These are phyloP conservation scores for Trichogramma dendrolimi DNA, from an alignment of 2,888 invertebrate genomes.

Conservation along the genomic window DNA sequence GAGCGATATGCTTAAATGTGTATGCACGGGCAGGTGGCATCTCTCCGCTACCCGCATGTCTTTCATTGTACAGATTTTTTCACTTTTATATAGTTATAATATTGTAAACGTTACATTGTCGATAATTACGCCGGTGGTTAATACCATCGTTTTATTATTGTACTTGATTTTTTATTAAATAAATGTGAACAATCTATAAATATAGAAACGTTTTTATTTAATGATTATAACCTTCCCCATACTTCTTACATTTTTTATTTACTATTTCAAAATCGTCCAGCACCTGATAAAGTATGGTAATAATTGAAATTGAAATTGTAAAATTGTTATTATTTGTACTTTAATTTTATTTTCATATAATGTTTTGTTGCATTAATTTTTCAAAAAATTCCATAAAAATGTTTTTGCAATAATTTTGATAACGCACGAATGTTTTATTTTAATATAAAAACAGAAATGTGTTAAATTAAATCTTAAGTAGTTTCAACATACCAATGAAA, in stretches of 20 bases:
- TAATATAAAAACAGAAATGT: too few species aligned
- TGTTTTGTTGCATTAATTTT: not conserved
- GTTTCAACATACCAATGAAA: too few species aligned
- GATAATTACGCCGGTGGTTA: constrained; percentile 42
- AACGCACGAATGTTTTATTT: too few species aligned
- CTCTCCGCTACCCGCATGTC: constrained; percentile 53
- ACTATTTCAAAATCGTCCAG: not conserved
- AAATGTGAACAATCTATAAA: constrained; percentile 51
- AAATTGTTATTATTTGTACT: not conserved
- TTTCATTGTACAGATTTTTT: constrained; percentile 54
- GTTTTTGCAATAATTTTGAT: not conserved
- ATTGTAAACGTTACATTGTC: constrained; percentile 44
- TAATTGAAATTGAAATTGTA: not conserved
- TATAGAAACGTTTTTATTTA: constrained; percentile 7
- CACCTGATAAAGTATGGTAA: not conserved
- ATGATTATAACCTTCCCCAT: not conserved
- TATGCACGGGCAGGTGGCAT: constrained; percentile 49
- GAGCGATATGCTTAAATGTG: constrained; percentile 36
- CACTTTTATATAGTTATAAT: constrained; percentile 52
- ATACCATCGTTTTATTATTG: constrained; percentile 49
- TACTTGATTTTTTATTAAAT: constrained; percentile 51
- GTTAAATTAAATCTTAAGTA: too few species aligned
- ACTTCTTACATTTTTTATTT: not conserved
- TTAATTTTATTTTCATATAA: not conserved
- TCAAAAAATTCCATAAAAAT: not conserved